Base-by-base conservation (phyloP, 2,113 vertebrate species). In the Globicephala melas region DNA sequence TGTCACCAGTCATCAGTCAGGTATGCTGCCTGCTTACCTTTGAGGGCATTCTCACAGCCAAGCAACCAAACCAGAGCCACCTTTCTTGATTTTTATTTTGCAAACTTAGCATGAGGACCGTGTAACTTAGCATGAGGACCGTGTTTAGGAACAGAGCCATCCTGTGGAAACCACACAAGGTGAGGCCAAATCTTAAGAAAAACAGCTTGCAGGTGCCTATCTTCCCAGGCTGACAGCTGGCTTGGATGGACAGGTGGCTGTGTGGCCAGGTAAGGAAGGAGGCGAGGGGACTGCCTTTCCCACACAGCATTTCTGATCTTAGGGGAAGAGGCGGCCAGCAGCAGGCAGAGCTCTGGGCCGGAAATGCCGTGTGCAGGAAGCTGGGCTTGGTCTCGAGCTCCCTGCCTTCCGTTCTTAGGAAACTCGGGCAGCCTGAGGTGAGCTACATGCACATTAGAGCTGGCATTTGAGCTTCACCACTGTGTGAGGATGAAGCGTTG, bases 331-430 rank as follows among this genome's bases (percentile, higher is more conserved):
- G 4, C 1, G 11, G 70, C 74, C 6, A 1, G 77, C 17, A 12
- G 41, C 44, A 1, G 0, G 28, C 5, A 1, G 18, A 18, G 50
- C 58, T 76, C 63, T 70, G 89, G 74, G 74, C 60, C 53, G 60
- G 94, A 94, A 97, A 88, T 50, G 33, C 38, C 70, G 4, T 60
- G 50, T n/a, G 20, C 85, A 5, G 81, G 65, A 96, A 87, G 74
- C 21, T 3, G 21, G 33, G 58, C 47, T n/a, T 2, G 25, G 11
- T 76, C 77, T 62, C 0, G 0, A 67, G 41, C 62, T 62, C 41
- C 62, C 28, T 60, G 53, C 7, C 2, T 74, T n/a, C 85, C 26
- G 21, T 33, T 91, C 36, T 50, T 50, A 12, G 44, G 53, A 77
- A 79, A 88, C 2, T 9, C 2, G 1, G 26, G 25, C 10, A 4